Conservation (phyloP, 2,888 invertebrate genomes). For the Choristoneura rosaceana region DNA sequence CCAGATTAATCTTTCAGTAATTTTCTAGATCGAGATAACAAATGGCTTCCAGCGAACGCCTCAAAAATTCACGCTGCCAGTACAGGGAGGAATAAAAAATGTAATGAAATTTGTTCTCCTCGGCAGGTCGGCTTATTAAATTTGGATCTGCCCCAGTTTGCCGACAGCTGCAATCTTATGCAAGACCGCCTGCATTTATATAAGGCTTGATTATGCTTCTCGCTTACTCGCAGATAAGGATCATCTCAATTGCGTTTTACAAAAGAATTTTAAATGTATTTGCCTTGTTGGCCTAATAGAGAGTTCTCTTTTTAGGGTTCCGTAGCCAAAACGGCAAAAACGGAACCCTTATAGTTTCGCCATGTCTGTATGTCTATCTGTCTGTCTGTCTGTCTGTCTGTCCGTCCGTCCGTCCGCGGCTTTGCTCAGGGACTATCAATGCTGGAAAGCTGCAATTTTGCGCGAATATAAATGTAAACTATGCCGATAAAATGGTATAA, state of each 20-base stretch:
- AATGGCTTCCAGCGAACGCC: neutral
- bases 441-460: no score
- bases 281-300: no score
- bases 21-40: slow-evolving; percentile 12
- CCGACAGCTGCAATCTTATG: slow-evolving; percentile 10
- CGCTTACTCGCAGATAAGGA: slow-evolving; percentile 5
- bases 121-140: slow-evolving; percentile 39
- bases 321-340: no score
- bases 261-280: slow-evolving; percentile 3
- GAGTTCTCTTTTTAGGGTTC: no score
- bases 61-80: slow-evolving; percentile 6
- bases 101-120: slow-evolving; percentile 38
- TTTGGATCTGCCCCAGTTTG: slow-evolving; percentile 41
- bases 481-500: no score
- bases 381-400: no score
- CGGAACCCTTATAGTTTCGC: no score
- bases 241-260: slow-evolving; percentile 16
- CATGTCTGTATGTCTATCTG: no score
- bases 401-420: no score
- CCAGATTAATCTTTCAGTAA: neutral
- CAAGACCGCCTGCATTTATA: slow-evolving; percentile 27
- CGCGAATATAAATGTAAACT: no score
- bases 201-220: slow-evolving; percentile 25
- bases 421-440: no score
- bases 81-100: slow-evolving; percentile 17